phyloP scores from a whole-genome alignment of 2,797 vertebrate genomes.

The Dromococcyx pavoninus region DNA sequence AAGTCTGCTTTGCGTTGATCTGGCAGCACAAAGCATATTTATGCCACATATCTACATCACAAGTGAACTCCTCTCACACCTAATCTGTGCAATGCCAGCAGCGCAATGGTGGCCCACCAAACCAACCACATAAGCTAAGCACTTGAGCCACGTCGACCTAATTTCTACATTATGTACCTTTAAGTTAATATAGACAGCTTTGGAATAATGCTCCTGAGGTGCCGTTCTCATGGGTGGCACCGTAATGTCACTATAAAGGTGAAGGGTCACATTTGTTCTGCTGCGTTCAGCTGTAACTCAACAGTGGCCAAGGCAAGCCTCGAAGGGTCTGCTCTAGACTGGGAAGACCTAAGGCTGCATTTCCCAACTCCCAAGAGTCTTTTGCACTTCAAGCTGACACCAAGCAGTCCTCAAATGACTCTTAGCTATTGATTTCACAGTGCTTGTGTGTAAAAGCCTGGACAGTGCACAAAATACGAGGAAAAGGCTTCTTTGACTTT shows the following conservation, averaged over 20 bases:
- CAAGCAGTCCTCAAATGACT: not conserved
- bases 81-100: not conserved
- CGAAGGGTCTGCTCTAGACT: not conserved
- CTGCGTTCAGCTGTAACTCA: not conserved
- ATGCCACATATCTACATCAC: not conserved
- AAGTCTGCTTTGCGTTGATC: not conserved
- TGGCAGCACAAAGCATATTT: conserved; percentile 15
- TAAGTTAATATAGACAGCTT: not conserved
- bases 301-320: rapidly evolving
- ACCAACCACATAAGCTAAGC: rapidly evolving
- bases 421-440: not conserved
- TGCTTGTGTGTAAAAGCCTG: not conserved
- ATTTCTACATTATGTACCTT: not conserved
- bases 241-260: not conserved
- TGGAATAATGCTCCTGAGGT: not conserved
- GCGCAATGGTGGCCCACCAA: not conserved
- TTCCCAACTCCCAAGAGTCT: not conserved
- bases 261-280: not conserved
- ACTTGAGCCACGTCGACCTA: not conserved
- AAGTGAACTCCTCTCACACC: not conserved
- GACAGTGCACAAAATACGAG: not conserved
- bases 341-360: not conserved
- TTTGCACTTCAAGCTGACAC: not conserved
- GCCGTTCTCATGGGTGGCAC: not conserved
- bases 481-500: not conserved